A percentile compares a stretch with the other conserved stretches of the same genome.
phyloP scores from a whole-genome alignment of 2,113 vertebrate genomes.

The Saguinus imperator region DNA sequence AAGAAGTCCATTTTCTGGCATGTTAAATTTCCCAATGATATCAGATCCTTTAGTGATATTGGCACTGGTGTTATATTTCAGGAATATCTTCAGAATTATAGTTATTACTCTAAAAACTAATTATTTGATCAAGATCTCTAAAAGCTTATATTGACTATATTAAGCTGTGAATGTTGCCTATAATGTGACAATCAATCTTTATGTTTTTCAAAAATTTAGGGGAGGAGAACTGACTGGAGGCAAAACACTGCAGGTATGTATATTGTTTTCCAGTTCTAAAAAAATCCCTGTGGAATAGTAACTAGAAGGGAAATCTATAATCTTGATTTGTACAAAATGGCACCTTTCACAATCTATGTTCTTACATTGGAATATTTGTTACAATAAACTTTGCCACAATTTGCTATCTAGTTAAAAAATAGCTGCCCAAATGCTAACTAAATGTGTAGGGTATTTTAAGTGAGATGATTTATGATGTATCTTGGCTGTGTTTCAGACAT shows the following conservation, averaged over 20 bases:
- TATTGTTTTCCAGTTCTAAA: background rate
- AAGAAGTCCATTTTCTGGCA: background rate
- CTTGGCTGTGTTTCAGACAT: background rate
- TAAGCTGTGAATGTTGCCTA: background rate
- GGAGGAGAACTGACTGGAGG: background rate
- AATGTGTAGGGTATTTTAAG: background rate
- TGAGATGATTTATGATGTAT: background rate
- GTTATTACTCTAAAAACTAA: background rate
- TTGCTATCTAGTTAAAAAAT: background rate
- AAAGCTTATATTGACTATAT: background rate
- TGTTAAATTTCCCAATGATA: background rate
- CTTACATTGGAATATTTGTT: background rate
- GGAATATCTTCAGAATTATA: constrained; percentile 23
- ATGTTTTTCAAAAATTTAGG: background rate
- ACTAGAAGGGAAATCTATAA: background rate
- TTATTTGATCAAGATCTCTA: background rate
- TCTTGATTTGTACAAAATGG: background rate
- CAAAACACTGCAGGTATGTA: background rate
- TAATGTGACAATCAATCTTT: background rate
- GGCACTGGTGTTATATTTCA: background rate
- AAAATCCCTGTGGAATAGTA: background rate
- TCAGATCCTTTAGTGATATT: background rate
- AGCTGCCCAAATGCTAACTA: background rate
- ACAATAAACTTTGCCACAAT: background rate
- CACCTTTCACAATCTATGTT: background rate